These are phyloP conservation scores for Drosophila pseudotakahashii DNA, from an alignment of 2,888 invertebrate genomes.

Conservation along the genomic window DNA sequence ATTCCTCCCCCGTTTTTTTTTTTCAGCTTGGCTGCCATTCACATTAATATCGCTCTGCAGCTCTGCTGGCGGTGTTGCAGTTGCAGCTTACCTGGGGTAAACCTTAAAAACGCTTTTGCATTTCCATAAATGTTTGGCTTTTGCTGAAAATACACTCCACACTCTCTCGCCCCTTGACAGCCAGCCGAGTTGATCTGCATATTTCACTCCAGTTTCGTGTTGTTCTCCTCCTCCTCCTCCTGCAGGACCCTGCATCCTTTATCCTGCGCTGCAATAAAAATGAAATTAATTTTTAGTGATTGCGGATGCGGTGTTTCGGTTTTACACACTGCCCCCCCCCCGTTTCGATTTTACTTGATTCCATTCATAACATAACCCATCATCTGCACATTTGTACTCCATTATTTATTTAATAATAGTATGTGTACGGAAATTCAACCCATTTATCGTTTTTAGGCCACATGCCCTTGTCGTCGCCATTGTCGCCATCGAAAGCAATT, in stretches of 20 bases:
- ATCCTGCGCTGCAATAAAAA: conserved; percentile 66
- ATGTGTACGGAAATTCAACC: neutral
- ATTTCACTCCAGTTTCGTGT: conserved; percentile 39
- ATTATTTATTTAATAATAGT: conserved; percentile 31
- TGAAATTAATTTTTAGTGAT: conserved; percentile 80
- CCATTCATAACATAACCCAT: conserved; percentile 7
- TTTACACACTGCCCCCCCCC: too few relatives aligned
- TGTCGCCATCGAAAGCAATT: conserved; percentile 33
- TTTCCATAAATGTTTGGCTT: conserved; percentile 75
- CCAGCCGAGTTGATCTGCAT: conserved; percentile 39
- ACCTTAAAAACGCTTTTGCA: conserved; percentile 79
- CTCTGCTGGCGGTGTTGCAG: too few relatives aligned
- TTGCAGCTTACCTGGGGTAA: conserved; percentile 75
- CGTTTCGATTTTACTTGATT: too few relatives aligned
- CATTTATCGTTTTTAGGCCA: conserved; percentile 47
- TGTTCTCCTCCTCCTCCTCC: conserved; percentile 1
- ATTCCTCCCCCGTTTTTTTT: too few relatives aligned
- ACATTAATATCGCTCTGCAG: conserved; percentile 73
- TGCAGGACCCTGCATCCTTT: neutral
- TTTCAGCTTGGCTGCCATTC: conserved; percentile 56
- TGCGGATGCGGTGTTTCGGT: conserved; percentile 70
- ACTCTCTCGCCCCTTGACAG: neutral
- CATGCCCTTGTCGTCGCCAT: conserved; percentile 16
- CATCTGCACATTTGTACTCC: neutral
- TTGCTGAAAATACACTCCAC: conserved; percentile 33